Base-by-base conservation (phyloP, 2,113 vertebrate genomes). In the Pelecanus crispus region DNA sequence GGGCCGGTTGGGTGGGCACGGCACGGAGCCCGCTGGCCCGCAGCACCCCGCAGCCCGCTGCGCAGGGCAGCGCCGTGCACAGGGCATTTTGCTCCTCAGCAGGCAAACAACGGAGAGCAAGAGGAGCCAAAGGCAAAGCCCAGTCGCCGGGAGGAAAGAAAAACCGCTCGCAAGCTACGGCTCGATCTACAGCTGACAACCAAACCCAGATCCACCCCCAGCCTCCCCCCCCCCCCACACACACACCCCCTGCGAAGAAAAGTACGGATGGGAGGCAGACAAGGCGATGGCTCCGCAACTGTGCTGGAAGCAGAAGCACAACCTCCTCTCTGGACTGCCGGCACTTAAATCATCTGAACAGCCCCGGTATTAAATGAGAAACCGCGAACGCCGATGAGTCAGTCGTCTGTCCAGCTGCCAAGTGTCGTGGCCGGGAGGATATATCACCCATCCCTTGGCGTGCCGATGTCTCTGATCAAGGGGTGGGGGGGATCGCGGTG, bases 351-450 rank as follows among this genome's bases (percentile, higher is more conserved):
- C 95, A 92, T 86, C 71, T 0, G 1, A 86, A 71, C 75, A 67
- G 71, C 45, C 72, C 78, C 70, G 3, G 66, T 74, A 92, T 94
- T 96, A 93, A 90, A 95, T 9, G 92, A 81, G 95, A 90, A 95
- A 86, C 90, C 42, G 6, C 19, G 22, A 80, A 94, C 38, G 7
- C 90, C 26, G 91, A 82, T 96, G 97, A 96, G 83, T 95, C 96
- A 96, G 88, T 65, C 29, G 38, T 49, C 94, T 86, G 91, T 59
- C 93, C 95, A 29, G 92, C 81, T 85, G 96, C 95, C 96, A 95
- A 89, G 83, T 62, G 94, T 52, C 31, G 26, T 8, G 88, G 95
- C 88, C 77, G 3, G 77, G 58, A 68, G 91, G 91, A 91, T 87
- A 4, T 28, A 53, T 92, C 83, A 59, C 32, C 90, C 92, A 16